Percentiles rank a stretch among this genome's conserved stretches.
phyloP scores from a whole-genome alignment of 2,797 vertebrate genomes.

The Coracias cyanogaster region DNA sequence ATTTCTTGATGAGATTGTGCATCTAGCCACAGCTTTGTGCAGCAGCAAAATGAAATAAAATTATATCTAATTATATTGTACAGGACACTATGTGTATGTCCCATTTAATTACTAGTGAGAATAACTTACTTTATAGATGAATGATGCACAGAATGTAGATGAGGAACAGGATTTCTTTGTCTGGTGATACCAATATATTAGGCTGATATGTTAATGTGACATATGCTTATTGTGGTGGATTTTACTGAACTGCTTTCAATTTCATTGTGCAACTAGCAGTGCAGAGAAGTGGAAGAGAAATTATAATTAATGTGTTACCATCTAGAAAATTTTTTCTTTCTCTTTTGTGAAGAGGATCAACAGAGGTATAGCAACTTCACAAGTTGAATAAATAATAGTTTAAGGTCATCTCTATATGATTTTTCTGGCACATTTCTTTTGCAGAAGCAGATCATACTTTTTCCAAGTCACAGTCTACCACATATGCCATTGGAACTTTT shows the following conservation, averaged over 20 bases:
- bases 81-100: background rate
- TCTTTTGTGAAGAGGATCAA: background rate
- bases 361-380: background rate
- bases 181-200: background rate
- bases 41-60: background rate
- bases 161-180: background rate
- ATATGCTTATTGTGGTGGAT: background rate
- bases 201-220: background rate
- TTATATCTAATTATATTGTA: background rate
- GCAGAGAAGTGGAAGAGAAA: background rate
- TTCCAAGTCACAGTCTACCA: background rate
- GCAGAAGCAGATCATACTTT: background rate
- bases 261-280: background rate
- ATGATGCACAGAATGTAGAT: background rate
- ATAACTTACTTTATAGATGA: background rate
- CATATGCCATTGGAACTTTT: fast-evolving
- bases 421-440: background rate
- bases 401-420: background rate
- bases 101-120: background rate
- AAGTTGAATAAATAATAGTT: background rate
- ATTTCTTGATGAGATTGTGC: background rate
- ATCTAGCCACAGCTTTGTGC: background rate
- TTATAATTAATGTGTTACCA: background rate
- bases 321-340: background rate
- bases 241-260: background rate